Conservation (phyloP, 1,140 invertebrate genomes). For the Plutomurus gul region DNA sequence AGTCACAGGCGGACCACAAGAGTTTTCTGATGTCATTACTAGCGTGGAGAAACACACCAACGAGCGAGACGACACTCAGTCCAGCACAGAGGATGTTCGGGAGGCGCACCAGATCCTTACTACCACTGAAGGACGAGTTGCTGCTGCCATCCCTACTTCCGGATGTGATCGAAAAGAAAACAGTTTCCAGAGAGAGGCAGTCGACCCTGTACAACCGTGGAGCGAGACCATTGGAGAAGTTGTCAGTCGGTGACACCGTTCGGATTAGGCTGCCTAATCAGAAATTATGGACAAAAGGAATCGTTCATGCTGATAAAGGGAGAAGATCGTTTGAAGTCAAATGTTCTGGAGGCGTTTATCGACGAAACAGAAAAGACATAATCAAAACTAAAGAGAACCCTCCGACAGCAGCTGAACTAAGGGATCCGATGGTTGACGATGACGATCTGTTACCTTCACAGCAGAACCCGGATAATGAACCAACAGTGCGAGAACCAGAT, state of each 20-base stretch:
- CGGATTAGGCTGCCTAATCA: background rate
- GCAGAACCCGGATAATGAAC: too few relatives aligned
- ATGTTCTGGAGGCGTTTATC: background rate
- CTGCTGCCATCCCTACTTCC: background rate
- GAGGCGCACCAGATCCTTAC: background rate
- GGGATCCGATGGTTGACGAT: too few relatives aligned
- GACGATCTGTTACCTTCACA: too few relatives aligned
- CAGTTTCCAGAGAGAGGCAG: background rate
- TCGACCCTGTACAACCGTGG: background rate
- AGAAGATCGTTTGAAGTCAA: background rate
- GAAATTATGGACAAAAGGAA: background rate
- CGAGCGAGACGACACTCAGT: background rate
- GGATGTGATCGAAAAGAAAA: background rate
- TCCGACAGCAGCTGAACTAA: too few relatives aligned
- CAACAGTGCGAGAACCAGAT: background rate
- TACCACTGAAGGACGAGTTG: background rate
- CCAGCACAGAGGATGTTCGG: slow-evolving; percentile 9
- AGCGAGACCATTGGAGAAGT: background rate
- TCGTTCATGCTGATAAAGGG: background rate
- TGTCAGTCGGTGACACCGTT: background rate
- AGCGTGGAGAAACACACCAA: slow-evolving; percentile 11
- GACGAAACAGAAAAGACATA: background rate
- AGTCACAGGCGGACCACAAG: background rate
- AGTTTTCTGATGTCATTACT: too few relatives aligned
- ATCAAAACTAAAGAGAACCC: background rate